Evolutionary conservation across 2,888 invertebrate genomes (phyloP).

Genomic region (Lithophane socia): DNA sequence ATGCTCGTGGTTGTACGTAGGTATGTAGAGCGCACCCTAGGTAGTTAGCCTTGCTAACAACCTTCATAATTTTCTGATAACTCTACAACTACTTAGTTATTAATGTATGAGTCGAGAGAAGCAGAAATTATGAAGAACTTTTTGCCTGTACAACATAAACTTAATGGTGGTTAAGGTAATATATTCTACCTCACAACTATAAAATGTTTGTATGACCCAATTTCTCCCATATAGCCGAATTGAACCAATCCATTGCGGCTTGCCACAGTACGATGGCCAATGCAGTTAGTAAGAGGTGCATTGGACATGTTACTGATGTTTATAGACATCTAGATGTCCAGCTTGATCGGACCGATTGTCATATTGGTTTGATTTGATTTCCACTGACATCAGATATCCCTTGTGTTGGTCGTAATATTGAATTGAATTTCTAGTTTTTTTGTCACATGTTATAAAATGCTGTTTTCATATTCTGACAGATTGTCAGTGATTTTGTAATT

Average conservation of each 20-base stretch:
- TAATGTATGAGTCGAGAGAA: too few relatives aligned
- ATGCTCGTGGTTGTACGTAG: too few relatives aligned
- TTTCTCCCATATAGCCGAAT: constrained; percentile 14
- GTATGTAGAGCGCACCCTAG: too few relatives aligned
- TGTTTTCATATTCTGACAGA: background rate
- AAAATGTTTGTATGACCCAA: background rate
- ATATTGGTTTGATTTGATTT: constrained; percentile 35
- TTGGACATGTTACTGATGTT: constrained; percentile 62
- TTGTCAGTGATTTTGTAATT: background rate
- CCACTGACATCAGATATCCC: background rate
- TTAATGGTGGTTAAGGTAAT: too few relatives aligned
- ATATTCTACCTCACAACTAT: background rate
- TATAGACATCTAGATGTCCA: constrained; percentile 53
- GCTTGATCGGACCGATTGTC: constrained; percentile 45
- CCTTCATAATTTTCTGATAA: background rate
- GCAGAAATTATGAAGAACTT: background rate
- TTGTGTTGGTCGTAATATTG: background rate
- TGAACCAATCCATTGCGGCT: constrained; percentile 41
- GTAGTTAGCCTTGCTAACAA: background rate
- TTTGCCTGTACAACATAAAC: too few relatives aligned
- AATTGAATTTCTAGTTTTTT: background rate
- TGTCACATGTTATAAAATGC: background rate
- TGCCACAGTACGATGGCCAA: constrained; percentile 12
- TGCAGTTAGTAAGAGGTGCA: constrained; percentile 50
- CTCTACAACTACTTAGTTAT: too few relatives aligned